A percentile compares a stretch with the other conserved stretches of the same genome.
These are phyloP conservation scores for Bombyx mandarina DNA, from an alignment of 1,140 invertebrate genomes.

Conservation along the genomic window DNA sequence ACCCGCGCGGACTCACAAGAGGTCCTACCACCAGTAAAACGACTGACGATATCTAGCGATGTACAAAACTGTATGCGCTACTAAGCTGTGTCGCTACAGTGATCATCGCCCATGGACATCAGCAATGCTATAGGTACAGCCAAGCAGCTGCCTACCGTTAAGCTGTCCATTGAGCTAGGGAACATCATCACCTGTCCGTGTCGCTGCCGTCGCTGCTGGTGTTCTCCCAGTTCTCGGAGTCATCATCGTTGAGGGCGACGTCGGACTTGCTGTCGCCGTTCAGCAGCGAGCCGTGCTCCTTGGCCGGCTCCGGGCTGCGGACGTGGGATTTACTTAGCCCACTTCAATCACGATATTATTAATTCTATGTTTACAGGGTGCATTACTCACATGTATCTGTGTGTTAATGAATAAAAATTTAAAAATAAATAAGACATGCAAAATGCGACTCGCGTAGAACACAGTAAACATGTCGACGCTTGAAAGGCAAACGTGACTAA, in stretches of 20 bases:
- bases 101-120: background rate
- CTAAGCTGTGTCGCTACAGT: no score
- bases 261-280: conserved; percentile 52
- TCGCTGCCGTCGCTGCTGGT: conserved; percentile 66
- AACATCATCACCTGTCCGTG: conserved; percentile 50
- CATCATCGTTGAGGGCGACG: conserved; percentile 42
- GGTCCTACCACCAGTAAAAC: no score
- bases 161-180: background rate
- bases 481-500: no score
- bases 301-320: conserved; percentile 50
- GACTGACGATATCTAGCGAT: no score
- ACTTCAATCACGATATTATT: conserved; percentile 4
- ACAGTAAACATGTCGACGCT: no score
- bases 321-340: conserved; percentile 19
- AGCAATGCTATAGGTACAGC: background rate
- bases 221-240: conserved; percentile 69
- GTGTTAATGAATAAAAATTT: no score
- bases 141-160: background rate
- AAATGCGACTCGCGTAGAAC: no score
- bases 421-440: no score
- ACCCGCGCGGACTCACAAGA: no score
- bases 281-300: conserved; percentile 38
- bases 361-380: no score
- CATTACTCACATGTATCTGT: no score
- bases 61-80: no score